phyloP scores from a whole-genome alignment of 2,113 vertebrate genomes.

The Etheostoma spectabile region DNA sequence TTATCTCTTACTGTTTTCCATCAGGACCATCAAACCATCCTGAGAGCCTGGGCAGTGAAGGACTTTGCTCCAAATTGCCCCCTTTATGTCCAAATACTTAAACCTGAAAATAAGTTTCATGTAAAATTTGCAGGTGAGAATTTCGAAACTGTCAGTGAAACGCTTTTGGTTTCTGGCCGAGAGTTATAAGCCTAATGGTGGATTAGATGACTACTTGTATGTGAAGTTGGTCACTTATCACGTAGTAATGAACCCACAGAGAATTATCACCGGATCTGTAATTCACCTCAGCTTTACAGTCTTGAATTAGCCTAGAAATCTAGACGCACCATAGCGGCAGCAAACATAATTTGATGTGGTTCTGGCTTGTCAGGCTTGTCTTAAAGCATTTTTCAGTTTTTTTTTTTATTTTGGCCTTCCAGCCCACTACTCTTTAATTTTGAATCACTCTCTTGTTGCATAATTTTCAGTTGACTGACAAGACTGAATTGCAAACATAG shows the following conservation, averaged over 20 bases:
- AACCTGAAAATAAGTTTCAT: slow-evolving; percentile 98
- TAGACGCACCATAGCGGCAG: too few species aligned
- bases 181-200: too few species aligned
- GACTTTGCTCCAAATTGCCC: slow-evolving; percentile 98
- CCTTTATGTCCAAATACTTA: slow-evolving; percentile 96
- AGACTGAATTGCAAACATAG: not conserved
- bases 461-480: not conserved
- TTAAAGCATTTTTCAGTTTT: not conserved
- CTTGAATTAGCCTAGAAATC: too few species aligned
- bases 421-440: not conserved
- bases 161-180: not conserved
- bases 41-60: slow-evolving; percentile 98
- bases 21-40: slow-evolving; percentile 97
- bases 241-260: too few species aligned
- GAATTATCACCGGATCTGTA: too few species aligned
- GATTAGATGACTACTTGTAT: too few species aligned
- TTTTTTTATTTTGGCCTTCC: not conserved
- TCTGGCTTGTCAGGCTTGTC: too few species aligned
- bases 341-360: too few species aligned
- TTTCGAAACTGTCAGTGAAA: not conserved
- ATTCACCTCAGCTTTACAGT: too few species aligned
- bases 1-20: slow-evolving; percentile 30
- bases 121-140: slow-evolving; percentile 97
- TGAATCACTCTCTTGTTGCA: not conserved
- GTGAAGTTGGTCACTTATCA: too few species aligned